Evolutionary conservation across 2,888 invertebrate species (phyloP), one percentile per base, ranked within the genome.

Genomic region (Heliconius hortense): DNA sequence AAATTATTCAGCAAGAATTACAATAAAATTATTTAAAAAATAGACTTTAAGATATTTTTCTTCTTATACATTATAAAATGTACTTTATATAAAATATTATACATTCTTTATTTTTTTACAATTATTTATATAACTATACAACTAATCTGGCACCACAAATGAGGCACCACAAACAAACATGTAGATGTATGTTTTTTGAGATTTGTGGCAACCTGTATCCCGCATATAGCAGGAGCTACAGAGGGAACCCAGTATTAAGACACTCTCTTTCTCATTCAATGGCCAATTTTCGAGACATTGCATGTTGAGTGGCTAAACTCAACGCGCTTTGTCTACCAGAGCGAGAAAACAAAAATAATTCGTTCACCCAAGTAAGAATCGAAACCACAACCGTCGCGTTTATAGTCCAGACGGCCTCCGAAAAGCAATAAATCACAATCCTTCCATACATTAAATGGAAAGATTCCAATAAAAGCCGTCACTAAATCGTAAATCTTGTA

Each of bases 401-500:
- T n/a, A n/a, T n/a, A 48, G n/a, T n/a, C 8, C 56, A 56, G 56
- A 56, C 56, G n/a, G n/a, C 56, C 56, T 56, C 21, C 56, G n/a
- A 56, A 56, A 10, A 56, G 3, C 63, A 63, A 35, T 24, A 66
- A 39, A 66, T 66, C 66, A 43, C 15, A 66, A 66, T 8, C 8
- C 35, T n/a, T n/a, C n/a, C n/a, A n/a, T n/a, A n/a, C n/a, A 64
- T 64, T 64, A 39, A 64, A 64, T 64, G 35, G 35, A 39, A 66
- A 24, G 24, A 24, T 39, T 43, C 24, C 24, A 66, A 66, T 66
- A 39, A 66, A 66, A 64, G 56, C 11, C n/a, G 64, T 66, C 66
- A 39, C 66, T 43, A 66, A 66, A 39, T 66, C 66, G 39, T 66
- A 66, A 66, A 66, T 66, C 66, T 24, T 43, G 39, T 43, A 66